Conservation (phyloP, 2,888 invertebrate genomes). For the Brassicogethes aeneus region DNA sequence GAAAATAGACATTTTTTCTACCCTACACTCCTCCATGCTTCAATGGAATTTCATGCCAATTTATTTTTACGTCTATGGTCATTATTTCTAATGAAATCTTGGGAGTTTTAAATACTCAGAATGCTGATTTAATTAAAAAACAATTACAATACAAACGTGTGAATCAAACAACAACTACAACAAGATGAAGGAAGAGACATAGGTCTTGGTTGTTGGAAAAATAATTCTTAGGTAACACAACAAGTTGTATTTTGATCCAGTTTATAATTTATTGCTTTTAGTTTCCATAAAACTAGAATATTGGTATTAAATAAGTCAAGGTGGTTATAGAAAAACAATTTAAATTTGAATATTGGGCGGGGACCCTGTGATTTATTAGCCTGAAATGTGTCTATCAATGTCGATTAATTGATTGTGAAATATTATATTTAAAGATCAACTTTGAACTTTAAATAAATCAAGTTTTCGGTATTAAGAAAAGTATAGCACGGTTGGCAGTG, state of each 20-base stretch:
- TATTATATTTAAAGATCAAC: too few relatives aligned
- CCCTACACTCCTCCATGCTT: slow-evolving; percentile 1
- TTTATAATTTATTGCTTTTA: background rate
- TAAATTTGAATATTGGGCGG: background rate
- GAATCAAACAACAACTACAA: background rate
- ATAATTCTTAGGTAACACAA: too few relatives aligned
- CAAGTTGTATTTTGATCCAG: background rate
- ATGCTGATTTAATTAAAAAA: background rate
- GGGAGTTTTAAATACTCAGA: background rate
- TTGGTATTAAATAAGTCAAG: background rate
- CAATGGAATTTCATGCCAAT: background rate
- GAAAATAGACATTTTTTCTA: background rate
- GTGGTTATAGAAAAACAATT: background rate
- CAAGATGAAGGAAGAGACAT: background rate
- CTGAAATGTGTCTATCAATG: background rate
- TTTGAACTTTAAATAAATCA: too few relatives aligned
- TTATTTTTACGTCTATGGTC: slow-evolving; percentile 1
- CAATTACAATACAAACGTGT: too few relatives aligned
- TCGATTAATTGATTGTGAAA: slow-evolving; percentile 8
- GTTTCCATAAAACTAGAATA: background rate
- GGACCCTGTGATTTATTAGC: background rate
- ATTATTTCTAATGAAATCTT: background rate
- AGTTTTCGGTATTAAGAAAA: too few relatives aligned
- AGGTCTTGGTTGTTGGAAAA: background rate
- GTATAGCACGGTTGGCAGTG: too few relatives aligned